Conservation (phyloP, 1,140 invertebrate species). For the Drosophila elegans region DNA sequence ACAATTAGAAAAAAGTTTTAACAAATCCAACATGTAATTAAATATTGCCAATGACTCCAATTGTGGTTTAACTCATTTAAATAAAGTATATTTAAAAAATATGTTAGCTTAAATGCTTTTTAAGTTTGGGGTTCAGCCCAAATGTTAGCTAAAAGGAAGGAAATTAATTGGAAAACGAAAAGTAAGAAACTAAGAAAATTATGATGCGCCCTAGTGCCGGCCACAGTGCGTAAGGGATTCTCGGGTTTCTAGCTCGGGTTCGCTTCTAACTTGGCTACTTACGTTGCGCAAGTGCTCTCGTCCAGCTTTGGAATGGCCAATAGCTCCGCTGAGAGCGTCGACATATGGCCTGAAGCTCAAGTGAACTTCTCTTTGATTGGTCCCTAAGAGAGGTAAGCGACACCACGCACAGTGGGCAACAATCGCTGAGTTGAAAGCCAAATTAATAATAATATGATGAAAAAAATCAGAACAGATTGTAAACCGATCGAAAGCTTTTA, state of each 20-base stretch:
- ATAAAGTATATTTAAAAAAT: constrained; percentile 21
- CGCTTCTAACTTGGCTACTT: constrained; percentile 36
- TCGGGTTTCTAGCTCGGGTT: constrained; percentile 50
- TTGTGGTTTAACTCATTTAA: constrained; percentile 23
- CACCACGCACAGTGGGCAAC: constrained; percentile 22
- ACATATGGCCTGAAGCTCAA: constrained; percentile 62
- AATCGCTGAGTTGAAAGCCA: no score
- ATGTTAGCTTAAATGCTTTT: not conserved
- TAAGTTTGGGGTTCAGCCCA: not conserved
- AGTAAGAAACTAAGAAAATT: constrained; percentile 34
- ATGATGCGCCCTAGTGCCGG: constrained; percentile 7
- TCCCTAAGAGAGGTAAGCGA: constrained; percentile 36
- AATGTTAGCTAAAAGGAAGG: not conserved
- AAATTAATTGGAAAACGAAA: constrained; percentile 25
- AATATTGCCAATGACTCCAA: constrained; percentile 14
- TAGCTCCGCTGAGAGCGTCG: constrained; percentile 41
- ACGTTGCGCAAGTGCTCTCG: constrained; percentile 71
- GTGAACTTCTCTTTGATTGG: constrained; percentile 63
- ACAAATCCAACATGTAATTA: constrained; percentile 11
- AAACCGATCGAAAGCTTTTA: no score
- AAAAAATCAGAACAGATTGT: no score
- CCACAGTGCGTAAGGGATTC: constrained; percentile 43
- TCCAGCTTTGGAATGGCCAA: constrained; percentile 26
- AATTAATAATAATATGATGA: no score
- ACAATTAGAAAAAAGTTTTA: constrained; percentile 30